Evolutionary conservation across 1,140 invertebrate genomes (phyloP).

Genomic region (Linepithema humile): DNA sequence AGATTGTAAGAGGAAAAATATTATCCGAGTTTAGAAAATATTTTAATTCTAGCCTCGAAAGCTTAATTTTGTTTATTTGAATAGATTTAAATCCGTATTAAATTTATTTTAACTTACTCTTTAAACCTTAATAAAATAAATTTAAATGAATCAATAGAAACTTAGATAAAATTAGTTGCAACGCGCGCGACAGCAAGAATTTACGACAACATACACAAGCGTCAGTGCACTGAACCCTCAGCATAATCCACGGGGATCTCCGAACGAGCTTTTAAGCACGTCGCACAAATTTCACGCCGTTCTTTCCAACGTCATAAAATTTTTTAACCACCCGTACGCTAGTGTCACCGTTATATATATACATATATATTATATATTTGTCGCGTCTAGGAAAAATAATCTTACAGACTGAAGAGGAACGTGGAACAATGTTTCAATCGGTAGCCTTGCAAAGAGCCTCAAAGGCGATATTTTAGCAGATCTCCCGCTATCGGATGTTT

Average conservation of each 20-base stretch:
- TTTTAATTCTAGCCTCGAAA: background rate
- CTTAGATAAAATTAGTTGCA: background rate
- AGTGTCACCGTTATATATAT: no score
- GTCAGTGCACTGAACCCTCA: background rate
- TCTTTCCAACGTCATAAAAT: conserved; percentile 23
- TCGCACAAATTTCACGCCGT: background rate
- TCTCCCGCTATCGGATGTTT: conserved; percentile 15
- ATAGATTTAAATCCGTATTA: background rate
- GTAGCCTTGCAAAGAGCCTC: background rate
- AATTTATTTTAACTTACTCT: background rate
- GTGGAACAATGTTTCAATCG: background rate
- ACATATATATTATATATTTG: no score
- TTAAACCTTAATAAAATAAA: background rate
- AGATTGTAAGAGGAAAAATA: background rate
- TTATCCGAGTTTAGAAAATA: background rate
- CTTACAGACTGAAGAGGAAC: conserved; percentile 11
- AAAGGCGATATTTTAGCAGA: background rate
- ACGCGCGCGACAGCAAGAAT: background rate
- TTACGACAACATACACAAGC: background rate
- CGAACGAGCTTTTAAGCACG: conserved; percentile 23
- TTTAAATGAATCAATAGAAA: no score
- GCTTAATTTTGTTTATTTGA: background rate
- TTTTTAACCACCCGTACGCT: background rate
- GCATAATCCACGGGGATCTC: background rate
- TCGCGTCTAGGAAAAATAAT: conserved; percentile 3